Evolutionary conservation across 2,797 vertebrate species (phyloP), one percentile per base, ranked within the genome.

Genomic region (Tangara arthus): DNA sequence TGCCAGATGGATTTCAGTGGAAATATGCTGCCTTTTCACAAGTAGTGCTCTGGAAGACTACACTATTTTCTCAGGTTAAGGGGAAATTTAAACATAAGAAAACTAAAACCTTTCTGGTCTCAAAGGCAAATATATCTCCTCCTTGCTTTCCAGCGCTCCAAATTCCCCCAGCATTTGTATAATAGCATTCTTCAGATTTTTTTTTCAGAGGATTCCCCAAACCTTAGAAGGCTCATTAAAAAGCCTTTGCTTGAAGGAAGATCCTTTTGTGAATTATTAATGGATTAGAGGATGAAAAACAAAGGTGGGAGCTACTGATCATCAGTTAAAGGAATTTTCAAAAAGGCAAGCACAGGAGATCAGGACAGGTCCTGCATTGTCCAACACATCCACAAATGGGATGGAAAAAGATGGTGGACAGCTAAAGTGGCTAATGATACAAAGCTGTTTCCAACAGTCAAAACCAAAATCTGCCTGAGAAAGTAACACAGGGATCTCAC

Each of bases 321-420:
- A 71, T 71, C 61, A 78, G 50, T 86, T 83, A 68, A 93, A 94
- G 50, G 76, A 94, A 94, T 75, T 46, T 64, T 35, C 85, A 71
- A 65, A 72, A 92, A 86, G 72, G 44, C 57, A 68, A 78, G 39
- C 39, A 39, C 73, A 71, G 60, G 52, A 90, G 47, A 26, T 19
- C 0, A 3, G 71, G 71, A 63, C 42, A 86, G 65, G 55, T 66
- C n/a, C 12, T 75, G 34, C 49, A 52, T 23, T 87, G 41, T 95
- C 53, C 84, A 64, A 34, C 20, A 46, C n/a, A 46, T 35, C 42
- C 64, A 53, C 19, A 69, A 56, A 69, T 11, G 49, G 75, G 32
- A 56, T 81, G 72, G 65, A 68, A 83, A 81, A 75, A 87, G 66
- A 57, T 49, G 17, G 60, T 85, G 47, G 73, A 35, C 28, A 90